Base-by-base conservation (phyloP, 2,797 vertebrate species). In the Micromesistius poutassou region DNA sequence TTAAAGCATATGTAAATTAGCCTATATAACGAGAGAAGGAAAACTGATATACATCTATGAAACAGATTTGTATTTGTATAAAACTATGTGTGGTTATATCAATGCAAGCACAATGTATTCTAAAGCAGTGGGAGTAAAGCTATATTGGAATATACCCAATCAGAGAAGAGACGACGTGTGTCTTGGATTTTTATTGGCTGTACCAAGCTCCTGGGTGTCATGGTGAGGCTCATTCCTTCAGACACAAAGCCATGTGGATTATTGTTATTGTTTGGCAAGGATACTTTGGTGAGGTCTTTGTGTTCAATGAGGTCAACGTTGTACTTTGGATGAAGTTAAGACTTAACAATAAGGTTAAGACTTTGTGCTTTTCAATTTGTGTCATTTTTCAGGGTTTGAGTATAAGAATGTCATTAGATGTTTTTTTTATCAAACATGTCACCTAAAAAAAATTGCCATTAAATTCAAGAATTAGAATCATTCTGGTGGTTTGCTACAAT, bases 81-180 rank as follows among this genome's bases (percentile, higher is more conserved):
- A 82, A 84, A 83, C 80, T 73, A 35, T 35, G 87, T 91, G 82
- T 77, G 42, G 74, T 85, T 90, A 90, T 89, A 89, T 91, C 90
- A 90, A 89, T 90, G 87, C 72, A 93, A 94, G 93, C 93, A 94
- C 93, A 94, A 93, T 88, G 87, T 88, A 90, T 92, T 90, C 86
- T 86, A 83, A 76, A 81, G 85, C 80, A 66, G 80, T 80, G 7
- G 72, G 75, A 83, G 50, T 25, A 78, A 28, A 66, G 19, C 28
- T 33, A 25, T 77, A 75, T 76, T 75, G 38, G 80, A 74, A 13
- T 31, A 9, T 71, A 33, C 7, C 62, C 62, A 71, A 71, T 30
- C 70, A 71, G 70, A 71, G 70, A 28, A 28, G 62, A 68, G 62
- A 62, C n/a, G 25, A 7, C 8, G 62, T 12, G 62, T 68, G 25